Evolutionary conservation across 2,113 vertebrate species (phyloP), one percentile per base, ranked within the genome.

Genomic region (Sceloporus undulatus): DNA sequence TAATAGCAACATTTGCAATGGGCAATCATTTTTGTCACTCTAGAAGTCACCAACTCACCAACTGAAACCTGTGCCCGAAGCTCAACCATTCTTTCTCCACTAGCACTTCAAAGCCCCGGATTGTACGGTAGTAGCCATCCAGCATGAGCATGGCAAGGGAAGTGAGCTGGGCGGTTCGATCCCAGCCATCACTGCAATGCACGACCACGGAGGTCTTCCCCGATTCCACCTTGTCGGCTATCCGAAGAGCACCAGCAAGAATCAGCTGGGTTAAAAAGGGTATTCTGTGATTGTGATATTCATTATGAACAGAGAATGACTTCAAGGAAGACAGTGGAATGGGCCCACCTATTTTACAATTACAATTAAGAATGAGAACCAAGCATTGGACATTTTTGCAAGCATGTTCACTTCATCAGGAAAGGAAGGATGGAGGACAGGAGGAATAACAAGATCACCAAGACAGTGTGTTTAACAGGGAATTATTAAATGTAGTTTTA

Each of bases 41-140:
- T 79, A 27, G 0, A 73, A n/a, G 73, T 8, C 38, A 70, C 62
- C 70, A 70, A 96, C 97, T 97, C 95, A 99, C 99, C 96, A 98
- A 97, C 93, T 99, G 98, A 94, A 99, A 99, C 79, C 98, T 97
- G 92, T 99, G 99, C 65, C 99, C 99, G 0, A 98, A 99, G 94
- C 98, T 98, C 52, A 99, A 95, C 99, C 99, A 99, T 91, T 99
- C 99, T 88, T 99, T 99, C 95, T 99, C 99, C 74, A 99, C 96
- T 1, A 99, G 96, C 73, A 98, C 97, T 91, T 99, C 97, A 62
- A 99, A 99, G 25, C 99, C 99, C 0, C 96, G 95, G 79, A 99
- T 97, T 3, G 98, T 99, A n/a, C 99, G 97, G 90, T 98, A 99
- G 95, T 98, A 96, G 6, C 97, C 96, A 23, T 99, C 99, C 83